Percentiles rank a stretch among this genome's conserved stretches.
phyloP scores from a whole-genome alignment of 2,797 vertebrate species.

The Urocyon cinereoargenteus region DNA sequence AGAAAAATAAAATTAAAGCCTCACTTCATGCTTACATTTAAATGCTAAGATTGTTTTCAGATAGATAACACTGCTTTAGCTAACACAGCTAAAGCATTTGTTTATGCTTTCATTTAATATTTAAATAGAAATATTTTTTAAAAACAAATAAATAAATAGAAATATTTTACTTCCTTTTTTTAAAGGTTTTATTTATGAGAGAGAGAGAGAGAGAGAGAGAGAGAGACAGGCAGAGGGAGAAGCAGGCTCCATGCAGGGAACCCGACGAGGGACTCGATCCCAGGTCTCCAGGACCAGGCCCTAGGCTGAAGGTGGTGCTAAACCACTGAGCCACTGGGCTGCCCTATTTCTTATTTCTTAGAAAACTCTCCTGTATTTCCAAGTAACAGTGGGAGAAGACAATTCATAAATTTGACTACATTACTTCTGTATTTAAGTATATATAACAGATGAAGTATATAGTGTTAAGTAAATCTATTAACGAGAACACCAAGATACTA shows the following conservation, averaged over 20 bases:
- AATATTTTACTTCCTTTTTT: no score
- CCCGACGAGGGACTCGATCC: no score
- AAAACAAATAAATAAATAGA: no score
- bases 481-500: not conserved
- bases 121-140: not conserved
- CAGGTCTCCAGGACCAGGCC: no score
- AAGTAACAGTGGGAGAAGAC: not conserved
- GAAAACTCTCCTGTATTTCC: not conserved
- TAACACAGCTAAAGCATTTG: not conserved
- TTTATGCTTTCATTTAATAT: not conserved
- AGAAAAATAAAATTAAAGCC: slow-evolving; percentile 19
- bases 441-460: not conserved
- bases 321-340: no score
- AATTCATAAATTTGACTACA: not conserved
- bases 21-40: not conserved
- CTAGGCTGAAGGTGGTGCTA: no score
- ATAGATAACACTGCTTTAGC: not conserved
- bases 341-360: not conserved
- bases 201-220: no score
- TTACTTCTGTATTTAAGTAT: slow-evolving; percentile 24
- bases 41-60: not conserved
- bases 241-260: no score
- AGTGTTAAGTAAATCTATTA: not conserved
- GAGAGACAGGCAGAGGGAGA: no score
- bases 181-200: no score